Evolutionary conservation across 2,888 invertebrate genomes (phyloP), one percentile per base, ranked within the genome.

Genomic region (Hypercompe scribonia): DNA sequence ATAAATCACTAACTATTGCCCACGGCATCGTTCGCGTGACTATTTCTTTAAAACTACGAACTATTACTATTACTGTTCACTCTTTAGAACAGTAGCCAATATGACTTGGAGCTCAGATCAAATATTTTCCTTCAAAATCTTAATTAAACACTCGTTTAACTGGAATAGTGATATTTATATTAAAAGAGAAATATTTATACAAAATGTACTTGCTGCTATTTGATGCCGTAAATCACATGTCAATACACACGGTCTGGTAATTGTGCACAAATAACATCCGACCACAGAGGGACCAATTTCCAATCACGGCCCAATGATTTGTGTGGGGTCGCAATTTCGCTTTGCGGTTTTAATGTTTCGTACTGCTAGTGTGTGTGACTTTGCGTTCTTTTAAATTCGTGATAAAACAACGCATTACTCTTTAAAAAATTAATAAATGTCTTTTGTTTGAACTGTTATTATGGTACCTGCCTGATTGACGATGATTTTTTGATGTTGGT

Each of bases 251-350:
- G 70, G 11, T 39, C 71, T 65, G 63, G 69, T 70, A 79, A 66
- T 73, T 46, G 50, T 72, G 61, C 24, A 28, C 68, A 75, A 75
- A 78, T 74, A 58, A 64, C 65, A 68, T 42, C 21, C 36, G 68
- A 84, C 82, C 82, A 39, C 82, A 78, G 33, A 58, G 24, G 65
- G 70, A 58, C 74, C n/a, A 66, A 71, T 75, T 75, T 73, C 61
- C 65, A 70, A 69, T 75, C 74, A 13, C 71, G n/a, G 54, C 66
- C 42, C 63, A 61, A 65, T 82, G 69, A 79, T 78, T 79, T 64
- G 80, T 77, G 67, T 54, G 24, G 18, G n/a, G 70, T 65, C 18
- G 68, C 21, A 24, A 67, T 31, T n/a, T 75, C 34, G 65, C 65
- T 73, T 77, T 70, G 73, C 50, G 67, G 73, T 50, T 73, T 73